Base-by-base conservation (phyloP, 2,113 vertebrate genomes). In the Megaceryle torquata region DNA sequence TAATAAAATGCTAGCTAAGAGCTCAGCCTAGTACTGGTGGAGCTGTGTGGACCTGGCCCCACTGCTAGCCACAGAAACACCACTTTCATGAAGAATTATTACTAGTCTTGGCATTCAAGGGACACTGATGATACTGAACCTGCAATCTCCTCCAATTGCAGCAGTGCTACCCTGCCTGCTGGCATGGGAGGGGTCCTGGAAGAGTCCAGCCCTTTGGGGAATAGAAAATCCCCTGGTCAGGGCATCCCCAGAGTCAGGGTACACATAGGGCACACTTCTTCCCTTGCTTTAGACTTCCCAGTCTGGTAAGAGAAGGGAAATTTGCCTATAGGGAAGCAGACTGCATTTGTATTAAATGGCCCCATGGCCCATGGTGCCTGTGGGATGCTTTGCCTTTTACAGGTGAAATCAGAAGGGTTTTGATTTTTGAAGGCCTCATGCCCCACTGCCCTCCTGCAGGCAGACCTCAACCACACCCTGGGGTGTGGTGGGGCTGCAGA, bases 401-500 rank as follows among this genome's bases (percentile, higher is more conserved):
- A 1, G 54, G 16, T 4, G 26, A 44, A 86, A 21, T 1, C 9
- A 64, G 70, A 25, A 24, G 5, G 28, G 22, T 72, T 85, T 54
- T 57, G 63, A 10, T 41, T 35, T 43, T 26, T 14, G 15, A 60
- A 43, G 48, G 20, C 33, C 51, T 65, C n/a, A 31, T 1, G 2
- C 22, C 11, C 5, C 1, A n/a, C 4, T 61, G n/a, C 26, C 41
- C 20, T 64, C 41, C 31, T 43, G 9, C 13, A 1, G 0, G 25
- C n/a, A 31, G 29, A 15, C 39, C 21, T 68, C 53, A 35, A 8
- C 48, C 5, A 3, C 1, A 2, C 25, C 54, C 51, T 33, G 60
- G 51, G 31, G 21, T 7, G 16, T 2, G 0, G 11, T 1, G 3
- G 15, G 39, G 25, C 63, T 61, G 46, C 0, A 14, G 48, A 0